Base-by-base conservation (phyloP, 2,888 invertebrate genomes). In the Crepidodera aurea region DNA sequence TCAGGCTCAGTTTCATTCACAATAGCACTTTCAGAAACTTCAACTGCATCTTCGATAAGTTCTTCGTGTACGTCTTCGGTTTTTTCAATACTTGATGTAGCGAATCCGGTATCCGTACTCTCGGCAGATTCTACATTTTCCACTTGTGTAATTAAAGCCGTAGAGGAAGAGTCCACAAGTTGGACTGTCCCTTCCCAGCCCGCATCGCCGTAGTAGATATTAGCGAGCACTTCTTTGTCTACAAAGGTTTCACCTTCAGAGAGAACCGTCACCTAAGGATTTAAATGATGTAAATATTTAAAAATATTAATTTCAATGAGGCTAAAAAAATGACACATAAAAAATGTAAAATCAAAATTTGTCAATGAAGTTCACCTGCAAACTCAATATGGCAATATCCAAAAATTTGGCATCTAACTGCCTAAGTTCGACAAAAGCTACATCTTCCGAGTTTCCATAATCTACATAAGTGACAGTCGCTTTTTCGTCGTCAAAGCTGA, bases 361-460 rank as follows among this genome's bases (percentile, higher is more conserved):
- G n/a, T 6, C 22, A 22, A 22, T 4, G 6, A 22, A 2, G 22
- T 63, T 69, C 70, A 78, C 78, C 68, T 74, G 72, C 2, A 79
- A 50, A 54, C 77, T 75, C 60, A 78, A 65, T 10, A 72, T 69
- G 51, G 72, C 73, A 15, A 72, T 69, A 46, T 74, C 72, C 51
- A 73, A 72, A 64, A 79, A 78, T 55, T 75, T 65, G 2, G 56
- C 61, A 19, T 60, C 58, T 40, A 81, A 69, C 48, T 75, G 69
- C 64, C 80, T 64, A 27, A 77, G 53, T 3, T 61, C 59, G 7
- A 29, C 51, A 12, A 75, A 78, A 0, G 82, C 60, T 0, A 91
- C 73, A 3, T 80, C 78, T 78, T 91, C 90, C 0, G 81, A 78
- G 75, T 90, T 90, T 34, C 92, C 92, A 65, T 90, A 91, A 77